Base-by-base conservation (phyloP, 2,888 invertebrate genomes). In the Spatulosminthurus flaviceps region DNA sequence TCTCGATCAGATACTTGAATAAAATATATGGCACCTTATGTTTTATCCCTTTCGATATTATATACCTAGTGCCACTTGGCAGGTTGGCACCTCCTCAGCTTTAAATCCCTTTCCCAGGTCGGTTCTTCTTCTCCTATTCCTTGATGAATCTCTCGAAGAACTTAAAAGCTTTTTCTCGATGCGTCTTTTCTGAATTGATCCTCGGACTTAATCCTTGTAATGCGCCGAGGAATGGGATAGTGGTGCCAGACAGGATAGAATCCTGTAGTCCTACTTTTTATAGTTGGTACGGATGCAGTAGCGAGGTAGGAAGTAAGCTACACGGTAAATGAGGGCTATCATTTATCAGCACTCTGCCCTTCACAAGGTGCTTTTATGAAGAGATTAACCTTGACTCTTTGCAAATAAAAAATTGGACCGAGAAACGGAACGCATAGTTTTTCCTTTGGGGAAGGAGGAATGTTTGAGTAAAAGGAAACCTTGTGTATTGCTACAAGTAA, bases 121-220 rank as follows among this genome's bases (percentile, higher is more conserved):
- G 16, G 16, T 16, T 2, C 51, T 51, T 51, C 16, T n/a, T 16
- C 16, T 51, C 51, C 51, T 51, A 2, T 9, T 11, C n/a, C n/a
- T 51, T 51, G 19, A 51, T 51, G 16, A 51, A 51, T 51, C 51
- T n/a, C n/a, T 51, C 4, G 19, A 51, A 16, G 51, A 51, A 51
- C 16, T 51, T 16, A 51, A 51, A 51, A 51, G 51, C 51, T n/a
- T 9, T 51, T 51, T n/a, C 51, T 16, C n/a, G 51, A 51, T 51
- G 2, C 51, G 7, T 9, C 51, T 51, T 51, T 51, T 51, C 51
- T 19, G 16, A 51, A 51, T 51, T 51, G 51, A 51, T 51, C 9
- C 16, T 51, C n/a, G n/a, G n/a, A 51, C 16, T 51, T 51, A 51
- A 51, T 51, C 51, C 51, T n/a, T 51, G n/a, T 51, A 51, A 51